A percentile compares a stretch with the other conserved stretches of the same genome.
These are phyloP conservation scores for Colistium nudipinnis DNA, from an alignment of 2,113 vertebrate species.

Conservation along the genomic window DNA sequence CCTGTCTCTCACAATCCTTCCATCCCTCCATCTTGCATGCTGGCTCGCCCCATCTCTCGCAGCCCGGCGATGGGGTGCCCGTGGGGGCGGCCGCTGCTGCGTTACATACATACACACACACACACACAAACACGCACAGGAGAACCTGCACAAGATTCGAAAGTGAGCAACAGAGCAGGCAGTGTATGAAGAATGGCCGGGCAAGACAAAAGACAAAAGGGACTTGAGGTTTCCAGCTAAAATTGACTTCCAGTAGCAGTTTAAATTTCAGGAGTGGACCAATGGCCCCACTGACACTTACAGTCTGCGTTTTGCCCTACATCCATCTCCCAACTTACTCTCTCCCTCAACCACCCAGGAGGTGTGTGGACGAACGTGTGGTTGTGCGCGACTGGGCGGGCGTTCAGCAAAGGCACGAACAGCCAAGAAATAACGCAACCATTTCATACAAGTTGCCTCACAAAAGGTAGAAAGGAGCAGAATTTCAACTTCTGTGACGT, in stretches of 20 bases:
- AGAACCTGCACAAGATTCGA: conserved; percentile 21
- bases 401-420: no score
- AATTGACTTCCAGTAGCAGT: conserved; percentile 27
- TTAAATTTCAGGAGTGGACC: conserved; percentile 31
- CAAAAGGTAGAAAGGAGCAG: conserved; percentile 2
- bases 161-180: conserved; percentile 24
- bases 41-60: conserved; percentile 29
- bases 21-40: conserved; percentile 70
- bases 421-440: no score
- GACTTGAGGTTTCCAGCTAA: conserved; percentile 29
- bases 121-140: not conserved
- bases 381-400: no score
- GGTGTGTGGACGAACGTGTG: conserved; percentile 22
- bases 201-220: conserved; percentile 22
- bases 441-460: no score
- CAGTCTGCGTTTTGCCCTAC: conserved; percentile 10
- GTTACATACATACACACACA: not conserved
- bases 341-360: conserved; percentile 5
- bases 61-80: conserved; percentile 18
- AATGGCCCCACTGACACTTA: conserved; percentile 32
- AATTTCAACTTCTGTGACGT: not conserved
- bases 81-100: conserved; percentile 26
- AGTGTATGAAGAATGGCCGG: conserved; percentile 34
- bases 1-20: conserved; percentile 72
- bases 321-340: conserved; percentile 7